phyloP scores from a whole-genome alignment of 2,888 invertebrate genomes.

The Anthophora plumipes region DNA sequence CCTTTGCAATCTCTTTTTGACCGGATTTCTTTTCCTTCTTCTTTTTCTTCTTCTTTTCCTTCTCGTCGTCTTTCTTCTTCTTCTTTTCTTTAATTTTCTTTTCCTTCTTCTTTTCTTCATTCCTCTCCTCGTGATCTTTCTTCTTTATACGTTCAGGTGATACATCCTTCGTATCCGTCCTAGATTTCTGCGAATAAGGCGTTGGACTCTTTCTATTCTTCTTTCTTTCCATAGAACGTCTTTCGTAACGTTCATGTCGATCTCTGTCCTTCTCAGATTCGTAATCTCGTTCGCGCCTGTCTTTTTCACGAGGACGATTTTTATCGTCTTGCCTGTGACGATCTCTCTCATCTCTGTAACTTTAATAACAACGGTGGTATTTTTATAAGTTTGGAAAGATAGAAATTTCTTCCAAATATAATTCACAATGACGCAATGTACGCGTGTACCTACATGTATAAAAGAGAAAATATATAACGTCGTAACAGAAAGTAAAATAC shows the following conservation, averaged over 20 bases:
- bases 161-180: constrained; percentile 83
- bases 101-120: constrained; percentile 85
- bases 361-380: constrained; percentile 38
- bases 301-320: constrained; percentile 84
- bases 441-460: too few species aligned
- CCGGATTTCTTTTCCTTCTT: constrained; percentile 81
- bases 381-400: not conserved
- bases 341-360: constrained; percentile 83
- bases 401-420: constrained; percentile 2
- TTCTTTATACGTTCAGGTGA: constrained; percentile 84
- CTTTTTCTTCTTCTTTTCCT: constrained; percentile 86
- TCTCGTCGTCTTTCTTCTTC: constrained; percentile 86
- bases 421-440: too few species aligned
- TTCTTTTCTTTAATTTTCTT: constrained; percentile 85
- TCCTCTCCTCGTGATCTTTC: constrained; percentile 85
- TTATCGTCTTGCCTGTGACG: constrained; percentile 81
- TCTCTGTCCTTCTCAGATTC: constrained; percentile 83
- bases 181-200: constrained; percentile 79
- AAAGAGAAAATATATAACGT: too few species aligned
- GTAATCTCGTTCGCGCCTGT: constrained; percentile 77
- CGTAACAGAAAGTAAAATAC: too few species aligned
- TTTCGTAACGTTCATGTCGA: constrained; percentile 84
- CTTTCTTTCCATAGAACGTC: constrained; percentile 78
- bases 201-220: constrained; percentile 83
- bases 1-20: constrained; percentile 77